A percentile compares a stretch with the other conserved stretches of the same genome.
phyloP scores from a whole-genome alignment of 2,113 vertebrate species.

The Cyprinodon variegatus region DNA sequence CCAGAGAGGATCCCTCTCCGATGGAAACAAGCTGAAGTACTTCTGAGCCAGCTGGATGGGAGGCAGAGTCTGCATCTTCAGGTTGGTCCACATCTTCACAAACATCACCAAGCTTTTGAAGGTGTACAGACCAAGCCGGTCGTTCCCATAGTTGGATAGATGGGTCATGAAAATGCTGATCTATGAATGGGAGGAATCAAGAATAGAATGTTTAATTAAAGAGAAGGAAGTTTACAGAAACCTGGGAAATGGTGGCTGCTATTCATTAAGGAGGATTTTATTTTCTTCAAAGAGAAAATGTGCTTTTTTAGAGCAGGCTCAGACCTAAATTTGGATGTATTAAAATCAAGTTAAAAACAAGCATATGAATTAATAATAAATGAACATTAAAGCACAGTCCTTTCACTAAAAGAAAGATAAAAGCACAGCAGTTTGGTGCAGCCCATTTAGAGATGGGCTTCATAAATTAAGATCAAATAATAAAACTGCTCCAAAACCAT shows the following conservation, averaged over 20 bases:
- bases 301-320: not conserved
- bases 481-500: conserved; percentile 1
- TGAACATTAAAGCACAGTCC: not conserved
- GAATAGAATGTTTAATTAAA: not conserved
- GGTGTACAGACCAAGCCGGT: conserved; percentile 95
- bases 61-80: conserved; percentile 92
- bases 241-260: not conserved
- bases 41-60: conserved; percentile 93
- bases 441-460: not conserved
- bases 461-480: not conserved
- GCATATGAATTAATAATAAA: not conserved
- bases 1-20: conserved; percentile 97
- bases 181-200: conserved; percentile 64
- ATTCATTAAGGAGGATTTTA: not conserved
- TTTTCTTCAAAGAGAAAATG: not conserved
- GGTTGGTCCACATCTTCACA: conserved; percentile 93
- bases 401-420: not conserved
- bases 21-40: conserved; percentile 97
- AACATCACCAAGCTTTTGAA: conserved; percentile 94
- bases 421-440: not conserved
- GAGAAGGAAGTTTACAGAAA: not conserved
- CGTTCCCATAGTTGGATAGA: conserved; percentile 96
- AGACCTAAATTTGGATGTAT: not conserved
- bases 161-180: conserved; percentile 99
- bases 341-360: not conserved